Conservation (phyloP, 2,797 vertebrate species). For the Salarias fasciatus region DNA sequence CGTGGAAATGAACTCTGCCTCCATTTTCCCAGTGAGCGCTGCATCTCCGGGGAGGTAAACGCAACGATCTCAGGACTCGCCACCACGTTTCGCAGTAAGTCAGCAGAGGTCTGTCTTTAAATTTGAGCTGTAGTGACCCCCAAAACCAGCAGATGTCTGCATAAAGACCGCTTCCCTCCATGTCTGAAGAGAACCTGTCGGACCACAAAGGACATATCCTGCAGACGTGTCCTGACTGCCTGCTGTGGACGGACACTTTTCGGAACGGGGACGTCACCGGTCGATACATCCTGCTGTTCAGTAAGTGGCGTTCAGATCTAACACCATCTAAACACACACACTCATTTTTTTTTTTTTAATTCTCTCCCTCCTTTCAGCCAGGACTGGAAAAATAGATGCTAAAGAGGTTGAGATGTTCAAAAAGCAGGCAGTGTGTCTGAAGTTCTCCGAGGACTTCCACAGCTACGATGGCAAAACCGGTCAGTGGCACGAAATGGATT, state of each 20-base stretch:
- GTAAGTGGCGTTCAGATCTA: constrained; percentile 52
- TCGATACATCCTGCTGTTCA: constrained; percentile 76
- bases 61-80: constrained; percentile 67
- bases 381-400: constrained; percentile 67
- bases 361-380: constrained; percentile 55
- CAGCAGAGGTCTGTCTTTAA: too few relatives aligned
- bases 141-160: too few relatives aligned
- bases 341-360: background rate
- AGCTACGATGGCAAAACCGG: constrained; percentile 70
- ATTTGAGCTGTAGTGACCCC: too few relatives aligned
- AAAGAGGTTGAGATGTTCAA: constrained; percentile 67
- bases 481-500: constrained; percentile 18
- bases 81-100: constrained; percentile 77
- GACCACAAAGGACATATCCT: constrained; percentile 77
- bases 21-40: constrained; percentile 62
- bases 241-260: constrained; percentile 79
- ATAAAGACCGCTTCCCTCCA: background rate
- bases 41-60: constrained; percentile 66
- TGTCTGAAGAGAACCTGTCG: constrained; percentile 71
- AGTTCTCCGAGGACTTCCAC: constrained; percentile 68
- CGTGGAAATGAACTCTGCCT: background rate
- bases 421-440: constrained; percentile 73
- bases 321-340: background rate
- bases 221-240: constrained; percentile 71
- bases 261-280: constrained; percentile 68